Conservation (phyloP, 2,888 invertebrate genomes). For the Megalurothrips usitatus region DNA sequence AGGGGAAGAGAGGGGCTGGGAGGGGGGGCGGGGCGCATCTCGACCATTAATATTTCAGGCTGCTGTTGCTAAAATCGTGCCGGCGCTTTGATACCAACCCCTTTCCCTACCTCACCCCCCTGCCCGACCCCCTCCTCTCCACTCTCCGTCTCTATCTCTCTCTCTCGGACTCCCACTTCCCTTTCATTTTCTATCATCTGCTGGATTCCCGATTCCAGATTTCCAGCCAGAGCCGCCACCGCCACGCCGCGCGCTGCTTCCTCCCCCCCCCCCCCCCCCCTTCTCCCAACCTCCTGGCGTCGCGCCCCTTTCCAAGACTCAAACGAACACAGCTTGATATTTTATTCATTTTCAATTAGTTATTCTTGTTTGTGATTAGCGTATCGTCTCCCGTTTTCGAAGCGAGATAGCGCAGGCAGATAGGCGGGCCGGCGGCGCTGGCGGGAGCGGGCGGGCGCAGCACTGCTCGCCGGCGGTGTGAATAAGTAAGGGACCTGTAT, state of each 20-base stretch:
- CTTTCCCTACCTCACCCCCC: neutral
- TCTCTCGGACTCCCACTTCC: neutral
- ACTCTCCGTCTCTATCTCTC: neutral
- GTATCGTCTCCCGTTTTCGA: conserved; percentile 6
- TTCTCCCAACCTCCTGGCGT: neutral
- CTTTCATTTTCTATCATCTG: conserved; percentile 25
- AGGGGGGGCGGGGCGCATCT: neutral
- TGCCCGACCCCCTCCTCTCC: neutral
- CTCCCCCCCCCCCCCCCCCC: neutral
- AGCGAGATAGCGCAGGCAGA: neutral
- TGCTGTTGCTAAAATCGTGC: conserved; percentile 17
- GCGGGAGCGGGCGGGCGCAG: neutral
- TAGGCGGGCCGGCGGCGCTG: neutral
- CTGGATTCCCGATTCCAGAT: conserved; percentile 23
- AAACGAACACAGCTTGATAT: conserved; percentile 25
- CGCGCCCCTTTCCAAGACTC: neutral
- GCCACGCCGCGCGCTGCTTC: neutral
- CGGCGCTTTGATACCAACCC: conserved; percentile 19
- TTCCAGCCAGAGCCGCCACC: neutral
- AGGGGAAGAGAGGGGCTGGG: neutral
- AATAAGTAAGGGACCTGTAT: conserved; percentile 12
- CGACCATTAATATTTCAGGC: neutral
- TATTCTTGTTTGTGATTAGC: conserved; percentile 26
- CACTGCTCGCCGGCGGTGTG: neutral
- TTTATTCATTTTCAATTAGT: conserved; percentile 27